A percentile compares a stretch with the other conserved stretches of the same genome.
Evolutionary conservation across 2,888 invertebrate species (phyloP).

Genomic region (Sipunculus nudus): DNA sequence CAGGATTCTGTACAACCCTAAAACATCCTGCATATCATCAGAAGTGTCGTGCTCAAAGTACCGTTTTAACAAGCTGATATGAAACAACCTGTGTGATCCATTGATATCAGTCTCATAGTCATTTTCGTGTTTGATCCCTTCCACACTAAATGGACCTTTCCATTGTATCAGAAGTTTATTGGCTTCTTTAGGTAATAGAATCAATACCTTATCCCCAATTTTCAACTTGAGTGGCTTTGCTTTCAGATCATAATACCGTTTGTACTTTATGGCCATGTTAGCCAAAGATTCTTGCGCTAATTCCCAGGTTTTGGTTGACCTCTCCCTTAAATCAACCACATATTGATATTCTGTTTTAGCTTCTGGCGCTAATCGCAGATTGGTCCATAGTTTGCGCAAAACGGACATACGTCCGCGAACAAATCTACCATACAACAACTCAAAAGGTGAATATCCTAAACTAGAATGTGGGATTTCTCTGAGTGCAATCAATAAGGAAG

Average conservation of each 20-base stretch:
- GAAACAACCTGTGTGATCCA: background rate
- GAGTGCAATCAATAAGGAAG: conserved; percentile 35
- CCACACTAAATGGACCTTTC: conserved; percentile 2
- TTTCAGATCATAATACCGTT: background rate
- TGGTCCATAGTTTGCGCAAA: conserved; percentile 28
- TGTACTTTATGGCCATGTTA: no score
- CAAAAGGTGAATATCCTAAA: conserved; percentile 34
- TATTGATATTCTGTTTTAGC: background rate
- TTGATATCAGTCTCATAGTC: background rate
- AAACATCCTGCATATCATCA: no score
- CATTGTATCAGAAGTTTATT: conserved; percentile 1
- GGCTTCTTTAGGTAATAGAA: background rate
- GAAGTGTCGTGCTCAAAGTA: no score
- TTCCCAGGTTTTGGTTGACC: background rate
- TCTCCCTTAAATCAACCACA: no score
- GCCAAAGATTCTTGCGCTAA: background rate
- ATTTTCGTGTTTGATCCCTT: background rate
- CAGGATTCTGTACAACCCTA: no score
- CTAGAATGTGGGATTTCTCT: conserved; percentile 35
- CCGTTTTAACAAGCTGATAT: conserved; percentile 1
- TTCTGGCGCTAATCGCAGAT: background rate
- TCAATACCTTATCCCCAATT: background rate
- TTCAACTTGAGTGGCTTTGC: background rate
- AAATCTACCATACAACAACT: conserved; percentile 37
- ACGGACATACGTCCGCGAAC: conserved; percentile 38